Percentiles rank a stretch among this genome's conserved stretches.
Conservation (phyloP, 1,140 invertebrate genomes). For the Monomorium pharaonis region DNA sequence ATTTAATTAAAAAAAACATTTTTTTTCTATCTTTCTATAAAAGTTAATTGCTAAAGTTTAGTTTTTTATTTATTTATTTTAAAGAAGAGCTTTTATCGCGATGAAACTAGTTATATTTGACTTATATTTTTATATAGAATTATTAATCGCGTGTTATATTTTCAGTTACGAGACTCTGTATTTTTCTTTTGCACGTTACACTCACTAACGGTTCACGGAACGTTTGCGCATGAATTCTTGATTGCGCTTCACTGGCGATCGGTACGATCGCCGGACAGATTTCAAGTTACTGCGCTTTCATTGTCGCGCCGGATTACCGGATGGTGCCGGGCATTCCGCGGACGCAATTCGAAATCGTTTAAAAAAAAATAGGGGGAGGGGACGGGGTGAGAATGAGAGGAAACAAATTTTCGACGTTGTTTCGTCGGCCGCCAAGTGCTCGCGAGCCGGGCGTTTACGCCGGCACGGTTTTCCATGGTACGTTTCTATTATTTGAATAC, state of each 20-base stretch:
- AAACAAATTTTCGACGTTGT: slow-evolving; percentile 48
- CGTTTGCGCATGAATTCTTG: slow-evolving; percentile 53
- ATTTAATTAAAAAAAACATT: background rate
- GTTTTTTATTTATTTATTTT: too few relatives aligned
- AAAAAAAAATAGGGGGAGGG: background rate
- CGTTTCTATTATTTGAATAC: slow-evolving; percentile 46
- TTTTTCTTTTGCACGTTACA: background rate
- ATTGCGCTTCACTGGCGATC: slow-evolving; percentile 14
- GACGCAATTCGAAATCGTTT: slow-evolving; percentile 37
- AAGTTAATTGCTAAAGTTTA: background rate
- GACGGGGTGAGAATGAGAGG: background rate
- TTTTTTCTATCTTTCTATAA: too few relatives aligned
- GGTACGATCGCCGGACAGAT: slow-evolving; percentile 11
- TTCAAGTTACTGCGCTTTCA: slow-evolving; percentile 50
- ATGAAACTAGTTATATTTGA: background rate
- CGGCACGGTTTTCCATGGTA: background rate
- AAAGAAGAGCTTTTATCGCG: background rate
- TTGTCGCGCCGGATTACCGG: slow-evolving; percentile 18
- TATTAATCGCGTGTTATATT: background rate
- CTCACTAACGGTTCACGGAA: background rate
- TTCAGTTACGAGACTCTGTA: background rate
- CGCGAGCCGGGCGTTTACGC: slow-evolving; percentile 26
- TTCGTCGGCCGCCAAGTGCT: slow-evolving; percentile 26
- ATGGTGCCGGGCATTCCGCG: slow-evolving; percentile 31
- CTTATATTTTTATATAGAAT: background rate